These are phyloP conservation scores for Drosophila simulans DNA, from an alignment of 1,140 invertebrate genomes.

Conservation along the genomic window DNA sequence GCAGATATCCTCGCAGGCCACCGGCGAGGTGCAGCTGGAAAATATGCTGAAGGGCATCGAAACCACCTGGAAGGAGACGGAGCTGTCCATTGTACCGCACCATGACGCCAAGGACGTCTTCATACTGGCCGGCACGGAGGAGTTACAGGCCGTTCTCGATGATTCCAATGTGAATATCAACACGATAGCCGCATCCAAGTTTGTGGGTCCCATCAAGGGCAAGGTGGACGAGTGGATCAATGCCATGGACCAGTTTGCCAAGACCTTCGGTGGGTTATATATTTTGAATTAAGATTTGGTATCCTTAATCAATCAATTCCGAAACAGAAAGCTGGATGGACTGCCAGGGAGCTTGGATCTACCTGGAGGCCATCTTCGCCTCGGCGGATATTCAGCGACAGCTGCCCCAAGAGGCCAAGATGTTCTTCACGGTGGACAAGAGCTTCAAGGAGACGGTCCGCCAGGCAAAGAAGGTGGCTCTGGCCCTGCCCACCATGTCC, in stretches of 20 bases:
- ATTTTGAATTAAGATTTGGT: not conserved
- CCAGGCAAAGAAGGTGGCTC: slow-evolving; percentile 88
- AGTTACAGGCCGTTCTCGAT: slow-evolving; percentile 92
- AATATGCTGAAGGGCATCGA: slow-evolving; percentile 92
- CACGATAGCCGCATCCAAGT: slow-evolving; percentile 93
- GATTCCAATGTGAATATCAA: slow-evolving; percentile 94
- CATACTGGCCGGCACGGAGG: slow-evolving; percentile 92
- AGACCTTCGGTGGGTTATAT: slow-evolving; percentile 88
- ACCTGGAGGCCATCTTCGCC: slow-evolving; percentile 95
- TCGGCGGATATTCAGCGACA: slow-evolving; percentile 95
- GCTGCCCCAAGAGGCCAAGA: slow-evolving; percentile 92
- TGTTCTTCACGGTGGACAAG: slow-evolving; percentile 93
- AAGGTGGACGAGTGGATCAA: slow-evolving; percentile 92
- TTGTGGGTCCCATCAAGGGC: slow-evolving; percentile 92
- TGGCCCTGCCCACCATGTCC: slow-evolving; percentile 89
- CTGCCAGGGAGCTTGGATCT: slow-evolving; percentile 94
- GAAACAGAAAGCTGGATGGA: slow-evolving; percentile 92
- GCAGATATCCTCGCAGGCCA: slow-evolving; percentile 93
- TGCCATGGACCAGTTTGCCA: slow-evolving; percentile 90
- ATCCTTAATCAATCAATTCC: not conserved
- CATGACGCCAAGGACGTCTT: slow-evolving; percentile 93
- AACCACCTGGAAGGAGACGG: slow-evolving; percentile 91
- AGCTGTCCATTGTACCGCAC: slow-evolving; percentile 91
- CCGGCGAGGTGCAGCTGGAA: slow-evolving; percentile 93
- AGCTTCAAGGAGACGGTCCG: slow-evolving; percentile 94